Evolutionary conservation across 2,888 invertebrate species (phyloP), one percentile per base, ranked within the genome.

Genomic region (Cylloceria caligata): DNA sequence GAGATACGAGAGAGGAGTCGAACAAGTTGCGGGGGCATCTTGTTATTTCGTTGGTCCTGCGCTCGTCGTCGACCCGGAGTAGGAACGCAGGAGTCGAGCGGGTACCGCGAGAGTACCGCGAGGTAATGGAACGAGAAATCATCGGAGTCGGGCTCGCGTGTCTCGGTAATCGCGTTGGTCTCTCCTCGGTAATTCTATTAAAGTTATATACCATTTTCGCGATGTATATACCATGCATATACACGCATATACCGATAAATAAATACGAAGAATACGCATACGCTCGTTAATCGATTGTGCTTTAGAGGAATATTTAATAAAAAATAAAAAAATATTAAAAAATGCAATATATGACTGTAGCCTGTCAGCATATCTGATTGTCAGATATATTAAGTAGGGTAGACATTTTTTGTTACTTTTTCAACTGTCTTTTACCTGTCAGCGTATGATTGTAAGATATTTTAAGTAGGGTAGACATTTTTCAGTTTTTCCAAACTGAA

Each of bases 61-160:
- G n/a, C 39, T 34, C 79, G 73, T 71, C 73, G 69, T 45, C 49
- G 30, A 11, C 65, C 36, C 71, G 34, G 52, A 36, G 62, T 60
- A 47, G 39, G 72, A n/a, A 52, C 19, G 30, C 13, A 42, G 27
- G 19, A 42, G 65, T 16, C 9, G 4, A 21, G 39, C 27, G 24
- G 39, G 55, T 2, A 11, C 5, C 45, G 6, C 21, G 6, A 60
- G 60, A 49, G 77, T 30, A 49, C 67, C 71, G 52, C 71, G 21
- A 30, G 47, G 81, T 79, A 81, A 81, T 81, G 83, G 83, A 84
- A 84, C 83, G 81, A 84, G 81, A 83, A 84, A 83, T 84, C 84
- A 83, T 76, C 75, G 67, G 74, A 81, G 83, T 84, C 81, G 83
- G 64, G 81, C 74, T 84, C 81, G 83, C 83, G 83, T 84, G 83